phyloP scores from a whole-genome alignment of 2,888 invertebrate genomes.

The Papilio protenor region DNA sequence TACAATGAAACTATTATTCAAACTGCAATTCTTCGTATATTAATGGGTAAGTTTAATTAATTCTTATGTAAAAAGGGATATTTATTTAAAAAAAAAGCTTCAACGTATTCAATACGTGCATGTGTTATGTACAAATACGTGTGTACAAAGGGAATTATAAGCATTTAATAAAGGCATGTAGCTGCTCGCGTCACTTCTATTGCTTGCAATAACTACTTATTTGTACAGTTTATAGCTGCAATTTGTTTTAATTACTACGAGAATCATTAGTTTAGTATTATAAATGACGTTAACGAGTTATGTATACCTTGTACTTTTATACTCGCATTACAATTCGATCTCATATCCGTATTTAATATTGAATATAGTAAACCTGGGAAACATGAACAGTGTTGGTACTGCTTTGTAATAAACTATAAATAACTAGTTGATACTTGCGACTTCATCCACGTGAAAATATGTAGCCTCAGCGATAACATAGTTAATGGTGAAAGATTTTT shows the following conservation, averaged over 20 bases:
- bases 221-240: slow-evolving; percentile 7
- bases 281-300: background rate
- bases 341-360: slow-evolving; percentile 6
- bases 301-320: background rate
- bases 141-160: background rate
- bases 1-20: too few relatives aligned
- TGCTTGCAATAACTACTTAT: slow-evolving; percentile 4
- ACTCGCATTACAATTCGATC: background rate
- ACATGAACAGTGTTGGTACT: background rate
- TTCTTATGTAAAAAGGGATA: background rate
- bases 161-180: background rate
- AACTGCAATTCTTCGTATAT: too few relatives aligned
- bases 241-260: slow-evolving; percentile 12
- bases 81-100: background rate
- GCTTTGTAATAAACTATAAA: background rate
- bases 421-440: too few relatives aligned
- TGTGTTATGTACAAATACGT: background rate
- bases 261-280: background rate
- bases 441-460: too few relatives aligned
- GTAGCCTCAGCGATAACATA: too few relatives aligned
- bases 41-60: background rate
- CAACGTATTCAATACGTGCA: background rate
- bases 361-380: background rate
- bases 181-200: background rate
- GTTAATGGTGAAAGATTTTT: too few relatives aligned